Conservation (phyloP, 2,113 vertebrate species). For the Oenanthe oenanthe region DNA sequence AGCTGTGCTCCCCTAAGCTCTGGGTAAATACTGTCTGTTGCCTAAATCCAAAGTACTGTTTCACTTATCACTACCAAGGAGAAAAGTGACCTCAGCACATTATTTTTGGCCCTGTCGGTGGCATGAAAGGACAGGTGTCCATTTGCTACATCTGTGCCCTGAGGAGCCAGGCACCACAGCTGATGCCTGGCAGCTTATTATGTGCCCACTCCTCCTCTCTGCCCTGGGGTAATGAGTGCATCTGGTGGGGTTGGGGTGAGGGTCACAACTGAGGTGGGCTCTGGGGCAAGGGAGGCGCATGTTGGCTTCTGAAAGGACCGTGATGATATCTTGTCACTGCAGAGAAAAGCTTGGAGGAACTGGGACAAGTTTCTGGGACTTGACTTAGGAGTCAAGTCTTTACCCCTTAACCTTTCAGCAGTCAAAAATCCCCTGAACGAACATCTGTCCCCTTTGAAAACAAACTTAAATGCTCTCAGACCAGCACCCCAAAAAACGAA, state of each 20-base stretch:
- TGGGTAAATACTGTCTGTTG: background rate
- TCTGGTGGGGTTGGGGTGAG: background rate
- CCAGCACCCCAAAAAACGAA: background rate
- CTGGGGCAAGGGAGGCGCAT: background rate
- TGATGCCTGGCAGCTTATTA: background rate
- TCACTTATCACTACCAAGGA: background rate
- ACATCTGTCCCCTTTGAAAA: background rate
- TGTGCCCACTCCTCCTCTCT: background rate
- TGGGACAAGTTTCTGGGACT: background rate
- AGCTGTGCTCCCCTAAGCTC: background rate
- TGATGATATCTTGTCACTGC: background rate
- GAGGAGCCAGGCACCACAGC: background rate
- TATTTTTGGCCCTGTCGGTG: conserved; percentile 36
- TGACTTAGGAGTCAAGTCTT: background rate
- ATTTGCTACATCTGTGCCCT: background rate
- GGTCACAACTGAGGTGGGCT: background rate
- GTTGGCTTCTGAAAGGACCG: rapidly evolving
- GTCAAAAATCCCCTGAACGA: background rate
- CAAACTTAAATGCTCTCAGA: background rate
- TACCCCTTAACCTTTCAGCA: background rate
- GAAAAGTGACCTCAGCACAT: background rate
- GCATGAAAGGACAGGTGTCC: conserved; percentile 32
- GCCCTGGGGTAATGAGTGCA: background rate
- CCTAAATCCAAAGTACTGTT: background rate
- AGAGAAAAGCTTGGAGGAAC: background rate